These are phyloP conservation scores for Encarsia formosa DNA, from an alignment of 2,888 invertebrate genomes.

Conservation along the genomic window DNA sequence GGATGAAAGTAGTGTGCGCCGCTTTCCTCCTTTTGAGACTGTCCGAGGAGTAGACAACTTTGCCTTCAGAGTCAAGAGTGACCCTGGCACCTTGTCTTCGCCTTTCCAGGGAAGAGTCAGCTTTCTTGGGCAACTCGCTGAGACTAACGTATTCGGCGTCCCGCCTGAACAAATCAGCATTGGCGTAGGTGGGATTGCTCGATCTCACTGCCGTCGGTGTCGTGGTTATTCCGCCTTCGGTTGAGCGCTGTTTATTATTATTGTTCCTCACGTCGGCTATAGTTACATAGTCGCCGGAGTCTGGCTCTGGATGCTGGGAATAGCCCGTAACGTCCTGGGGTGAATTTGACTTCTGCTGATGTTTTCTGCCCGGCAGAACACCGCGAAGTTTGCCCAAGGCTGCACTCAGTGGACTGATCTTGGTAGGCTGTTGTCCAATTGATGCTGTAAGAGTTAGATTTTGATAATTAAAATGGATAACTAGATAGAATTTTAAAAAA, in stretches of 20 bases:
- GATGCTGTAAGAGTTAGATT: no score
- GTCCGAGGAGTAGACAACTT: constrained; percentile 83
- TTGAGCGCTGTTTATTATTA: constrained; percentile 58
- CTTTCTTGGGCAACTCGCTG: constrained; percentile 66
- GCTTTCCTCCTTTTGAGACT: constrained; percentile 76
- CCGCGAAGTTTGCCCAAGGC: constrained; percentile 67
- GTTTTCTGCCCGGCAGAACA: constrained; percentile 50
- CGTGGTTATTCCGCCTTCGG: constrained; percentile 25
- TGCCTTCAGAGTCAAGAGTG: constrained; percentile 79
- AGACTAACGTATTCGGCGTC: constrained; percentile 78
- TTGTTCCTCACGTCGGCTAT: constrained; percentile 79
- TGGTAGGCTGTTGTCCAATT: no score
- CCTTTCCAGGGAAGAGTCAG: constrained; percentile 56
- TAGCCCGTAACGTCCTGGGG: constrained; percentile 13
- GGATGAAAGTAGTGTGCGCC: constrained; percentile 81
- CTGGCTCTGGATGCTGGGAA: constrained; percentile 38
- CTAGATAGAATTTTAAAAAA: no score
- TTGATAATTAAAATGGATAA: no score
- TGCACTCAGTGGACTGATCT: constrained; percentile 61
- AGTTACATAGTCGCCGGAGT: constrained; percentile 80
- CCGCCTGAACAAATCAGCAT: constrained; percentile 62
- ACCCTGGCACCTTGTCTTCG: constrained; percentile 72
- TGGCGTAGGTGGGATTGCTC: constrained; percentile 55
- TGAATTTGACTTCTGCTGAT: constrained; percentile 26
- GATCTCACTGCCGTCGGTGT: constrained; percentile 19